phyloP scores from a whole-genome alignment of 2,797 vertebrate genomes.

The Anisognathus igniventris region DNA sequence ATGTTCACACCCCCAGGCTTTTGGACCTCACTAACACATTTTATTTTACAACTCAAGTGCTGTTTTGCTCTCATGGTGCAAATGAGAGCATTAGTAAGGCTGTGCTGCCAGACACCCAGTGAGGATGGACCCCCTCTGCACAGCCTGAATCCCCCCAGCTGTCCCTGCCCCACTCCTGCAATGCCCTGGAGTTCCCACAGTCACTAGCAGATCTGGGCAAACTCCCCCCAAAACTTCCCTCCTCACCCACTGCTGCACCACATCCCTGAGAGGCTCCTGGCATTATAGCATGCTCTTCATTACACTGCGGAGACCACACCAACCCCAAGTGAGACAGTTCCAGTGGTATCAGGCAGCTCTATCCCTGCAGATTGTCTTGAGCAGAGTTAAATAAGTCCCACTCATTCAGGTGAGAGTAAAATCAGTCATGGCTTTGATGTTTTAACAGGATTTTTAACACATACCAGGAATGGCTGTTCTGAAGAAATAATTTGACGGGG shows the following conservation, averaged over 20 bases:
- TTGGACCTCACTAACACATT: neutral
- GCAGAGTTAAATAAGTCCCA: neutral
- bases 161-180: neutral
- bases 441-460: neutral
- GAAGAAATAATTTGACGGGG: neutral
- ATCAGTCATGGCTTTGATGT: neutral
- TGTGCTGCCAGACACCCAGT: neutral
- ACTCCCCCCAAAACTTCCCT: neutral
- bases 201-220: neutral
- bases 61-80: neutral
- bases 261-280: neutral
- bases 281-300: fast-evolving
- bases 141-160: neutral
- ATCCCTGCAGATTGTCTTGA: fast-evolving
- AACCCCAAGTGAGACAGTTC: neutral
- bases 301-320: neutral
- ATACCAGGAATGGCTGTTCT: neutral
- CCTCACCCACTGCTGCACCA: neutral
- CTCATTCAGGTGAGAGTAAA: neutral
- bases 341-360: neutral
- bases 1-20: neutral
- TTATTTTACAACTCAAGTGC: neutral
- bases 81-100: neutral
- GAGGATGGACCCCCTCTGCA: fast-evolving
- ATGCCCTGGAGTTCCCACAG: neutral